Conservation (phyloP, 1,140 invertebrate species). For the Leptopilina clavipes region DNA sequence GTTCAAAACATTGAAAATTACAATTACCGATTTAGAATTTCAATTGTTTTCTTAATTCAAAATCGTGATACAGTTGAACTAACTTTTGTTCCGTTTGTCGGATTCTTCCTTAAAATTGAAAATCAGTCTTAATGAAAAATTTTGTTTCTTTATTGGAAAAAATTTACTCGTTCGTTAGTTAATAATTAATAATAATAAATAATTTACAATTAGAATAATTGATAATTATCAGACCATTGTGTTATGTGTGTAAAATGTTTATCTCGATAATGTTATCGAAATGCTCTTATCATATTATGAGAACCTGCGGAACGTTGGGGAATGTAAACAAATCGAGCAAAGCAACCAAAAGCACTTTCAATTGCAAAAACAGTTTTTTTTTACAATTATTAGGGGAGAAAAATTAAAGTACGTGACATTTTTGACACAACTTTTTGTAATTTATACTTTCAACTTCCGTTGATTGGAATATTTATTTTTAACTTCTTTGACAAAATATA, state of each 20-base stretch:
- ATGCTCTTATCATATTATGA: conserved; percentile 28
- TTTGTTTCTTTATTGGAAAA: no score
- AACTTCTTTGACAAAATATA: background rate
- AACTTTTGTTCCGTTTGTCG: no score
- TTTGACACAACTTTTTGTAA: background rate
- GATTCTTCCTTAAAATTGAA: no score
- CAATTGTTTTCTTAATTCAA: no score
- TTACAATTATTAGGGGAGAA: background rate
- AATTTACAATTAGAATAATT: background rate
- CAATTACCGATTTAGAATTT: no score
- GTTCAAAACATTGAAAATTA: no score
- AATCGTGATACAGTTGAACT: no score
- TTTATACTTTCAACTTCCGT: background rate
- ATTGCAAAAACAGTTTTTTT: background rate
- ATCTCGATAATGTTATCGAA: conserved; percentile 5
- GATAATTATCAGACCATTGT: background rate
- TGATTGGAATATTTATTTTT: background rate
- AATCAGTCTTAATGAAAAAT: no score
- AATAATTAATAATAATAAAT: no score
- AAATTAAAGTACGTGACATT: background rate
- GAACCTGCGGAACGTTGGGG: background rate
- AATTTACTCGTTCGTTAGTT: no score
- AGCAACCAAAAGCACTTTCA: background rate
- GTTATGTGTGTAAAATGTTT: conserved; percentile 1
- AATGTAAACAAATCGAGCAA: conserved; percentile 4